A percentile compares a stretch with the other conserved stretches of the same genome.
These are phyloP conservation scores for Charanyca ferruginea DNA, from an alignment of 2,888 invertebrate species.

Conservation along the genomic window DNA sequence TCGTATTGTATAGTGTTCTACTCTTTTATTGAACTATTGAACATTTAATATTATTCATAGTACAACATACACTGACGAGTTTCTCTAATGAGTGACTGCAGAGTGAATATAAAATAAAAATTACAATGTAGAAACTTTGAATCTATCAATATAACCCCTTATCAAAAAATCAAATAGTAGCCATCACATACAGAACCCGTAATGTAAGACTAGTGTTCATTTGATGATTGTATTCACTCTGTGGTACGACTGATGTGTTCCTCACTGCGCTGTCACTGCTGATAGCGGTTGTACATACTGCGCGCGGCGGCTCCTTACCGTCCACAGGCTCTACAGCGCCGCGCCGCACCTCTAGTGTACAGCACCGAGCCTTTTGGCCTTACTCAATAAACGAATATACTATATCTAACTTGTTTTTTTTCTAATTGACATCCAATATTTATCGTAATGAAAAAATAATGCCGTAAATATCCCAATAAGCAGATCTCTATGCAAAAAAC, in stretches of 20 bases:
- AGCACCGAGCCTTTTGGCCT: constrained; percentile 73
- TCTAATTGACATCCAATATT: too few relatives aligned
- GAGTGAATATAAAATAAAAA: constrained; percentile 45
- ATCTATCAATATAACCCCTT: constrained; percentile 9
- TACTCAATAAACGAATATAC: constrained; percentile 76
- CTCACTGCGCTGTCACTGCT: background rate
- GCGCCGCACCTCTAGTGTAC: constrained; percentile 44
- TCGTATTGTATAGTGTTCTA: constrained; percentile 51
- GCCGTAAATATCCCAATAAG: too few relatives aligned
- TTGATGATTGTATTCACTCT: constrained; percentile 37
- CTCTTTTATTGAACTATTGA: constrained; percentile 49
- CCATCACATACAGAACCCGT: background rate
- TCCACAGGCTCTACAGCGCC: constrained; percentile 3
- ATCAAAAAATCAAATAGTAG: constrained; percentile 2
- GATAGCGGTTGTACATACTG: too few relatives aligned
- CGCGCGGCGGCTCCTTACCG: background rate
- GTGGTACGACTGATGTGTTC: constrained; percentile 14
- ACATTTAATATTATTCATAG: constrained; percentile 58
- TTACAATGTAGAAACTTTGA: constrained; percentile 17
- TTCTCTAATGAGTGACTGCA: constrained; percentile 32
- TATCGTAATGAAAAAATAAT: too few relatives aligned
- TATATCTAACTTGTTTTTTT: constrained; percentile 43
- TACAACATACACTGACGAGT: constrained; percentile 52
- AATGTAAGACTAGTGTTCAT: constrained; percentile 8
- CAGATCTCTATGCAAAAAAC: too few relatives aligned